Evolutionary conservation across 64 coral and sea anemone genomes (phyloP), one percentile per base, ranked within the genome.

Genomic region (Montipora capricornis): DNA sequence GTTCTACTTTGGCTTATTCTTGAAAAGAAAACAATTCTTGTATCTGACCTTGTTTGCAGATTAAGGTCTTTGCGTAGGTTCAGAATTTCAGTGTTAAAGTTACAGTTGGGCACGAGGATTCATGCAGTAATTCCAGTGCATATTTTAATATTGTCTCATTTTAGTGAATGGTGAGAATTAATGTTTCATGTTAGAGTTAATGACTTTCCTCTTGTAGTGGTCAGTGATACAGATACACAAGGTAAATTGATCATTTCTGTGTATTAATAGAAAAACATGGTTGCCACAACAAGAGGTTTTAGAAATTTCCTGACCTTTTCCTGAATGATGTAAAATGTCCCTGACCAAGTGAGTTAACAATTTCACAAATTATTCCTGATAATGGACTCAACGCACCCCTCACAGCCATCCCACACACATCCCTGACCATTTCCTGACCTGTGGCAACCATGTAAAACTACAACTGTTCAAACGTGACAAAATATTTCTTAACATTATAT

Each of bases 11-110:
- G 68, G 68, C 15, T 71, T 22, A 71, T 71, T n/a, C 15, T 71
- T 71, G 68, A 71, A 71, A 71, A 71, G 68, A 64, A 64, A 71
- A 71, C 68, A 71, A 71, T 71, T 71, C 10, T 71, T 71, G 10
- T 71, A 71, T 71, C 68, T 71, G 68, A 71, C 68, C 68, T 70
- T 70, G 68, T 70, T 70, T 70, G 68, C 15, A 71, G 68, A 71
- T 71, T 71, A 71, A 71, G 68, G 9, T 71, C 68, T 57, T 71
- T 71, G 20, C 1, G 68, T 3, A 71, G 68, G 68, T 71, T 71
- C 10, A 71, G 20, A 71, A 14, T 71, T 71, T 71, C 68, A 71
- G 68, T 71, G 68, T 71, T 19, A 19, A 0, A 71, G 68, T 71
- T 16, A 71, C 68, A 4, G 68, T 71, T 71, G 68, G 8, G 68